phyloP scores from a whole-genome alignment of 2,113 vertebrate species.

The Pseudopipra pipra region DNA sequence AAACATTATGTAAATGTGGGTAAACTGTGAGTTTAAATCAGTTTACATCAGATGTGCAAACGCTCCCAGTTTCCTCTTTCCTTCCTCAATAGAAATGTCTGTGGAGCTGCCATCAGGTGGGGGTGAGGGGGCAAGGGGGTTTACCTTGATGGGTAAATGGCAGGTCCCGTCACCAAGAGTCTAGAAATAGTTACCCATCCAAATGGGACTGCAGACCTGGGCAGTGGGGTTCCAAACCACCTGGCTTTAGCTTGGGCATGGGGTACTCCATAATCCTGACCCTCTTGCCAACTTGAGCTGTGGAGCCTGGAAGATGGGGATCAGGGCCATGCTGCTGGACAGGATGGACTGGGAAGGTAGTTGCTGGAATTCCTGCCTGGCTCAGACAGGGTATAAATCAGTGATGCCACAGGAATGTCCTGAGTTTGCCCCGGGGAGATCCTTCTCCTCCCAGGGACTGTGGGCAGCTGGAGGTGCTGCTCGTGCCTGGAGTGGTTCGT shows the following conservation, averaged over 20 bases:
- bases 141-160: slow-evolving; percentile 44
- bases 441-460: rapidly evolving
- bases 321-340: background rate
- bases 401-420: rapidly evolving
- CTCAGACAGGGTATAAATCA: background rate
- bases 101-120: background rate
- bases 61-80: background rate
- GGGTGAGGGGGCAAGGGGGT: background rate
- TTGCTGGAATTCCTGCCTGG: background rate
- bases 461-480: background rate
- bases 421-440: background rate
- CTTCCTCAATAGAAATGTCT: slow-evolving; percentile 57
- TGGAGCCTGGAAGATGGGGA: background rate
- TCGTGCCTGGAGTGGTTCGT: rapidly evolving
- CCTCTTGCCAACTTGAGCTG: background rate
- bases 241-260: background rate
- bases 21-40: slow-evolving; percentile 63
- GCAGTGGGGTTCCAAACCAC: background rate
- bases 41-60: slow-evolving; percentile 61
- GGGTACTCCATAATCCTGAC: rapidly evolving
- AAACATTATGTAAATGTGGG: slow-evolving; percentile 71
- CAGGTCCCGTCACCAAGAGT: background rate
- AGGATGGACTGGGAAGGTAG: rapidly evolving
- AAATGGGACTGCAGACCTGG: background rate
- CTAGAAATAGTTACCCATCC: slow-evolving; percentile 37